Evolutionary conservation across 2,113 vertebrate species (phyloP).

Genomic region (Nannobrachium achirus): DNA sequence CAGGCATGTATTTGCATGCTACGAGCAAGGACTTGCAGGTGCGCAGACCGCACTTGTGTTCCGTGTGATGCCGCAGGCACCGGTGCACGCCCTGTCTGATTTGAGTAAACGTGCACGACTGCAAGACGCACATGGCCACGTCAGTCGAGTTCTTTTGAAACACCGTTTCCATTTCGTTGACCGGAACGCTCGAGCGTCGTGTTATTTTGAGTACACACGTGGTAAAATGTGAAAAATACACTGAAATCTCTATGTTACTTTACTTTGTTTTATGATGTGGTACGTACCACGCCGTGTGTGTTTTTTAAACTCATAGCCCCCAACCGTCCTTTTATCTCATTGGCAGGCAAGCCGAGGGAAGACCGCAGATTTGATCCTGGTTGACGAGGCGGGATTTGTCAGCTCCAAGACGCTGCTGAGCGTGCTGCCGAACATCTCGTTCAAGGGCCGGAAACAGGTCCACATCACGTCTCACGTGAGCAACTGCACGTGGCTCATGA

Average conservation of each 20-base stretch:
- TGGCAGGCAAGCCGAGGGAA: neutral
- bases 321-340: neutral
- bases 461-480: neutral
- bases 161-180: too few relatives aligned
- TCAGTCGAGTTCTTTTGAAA: too few relatives aligned
- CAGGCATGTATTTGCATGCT: conserved; percentile 1
- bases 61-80: neutral
- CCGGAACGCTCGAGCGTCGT: too few relatives aligned
- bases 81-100: too few relatives aligned
- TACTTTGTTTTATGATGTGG: too few relatives aligned
- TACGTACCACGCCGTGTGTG: too few relatives aligned
- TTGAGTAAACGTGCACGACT: too few relatives aligned
- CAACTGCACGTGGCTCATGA: neutral
- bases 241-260: too few relatives aligned
- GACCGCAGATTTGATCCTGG: neutral
- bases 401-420: neutral
- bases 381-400: neutral
- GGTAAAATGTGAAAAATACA: too few relatives aligned
- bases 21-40: neutral
- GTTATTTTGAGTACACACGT: too few relatives aligned
- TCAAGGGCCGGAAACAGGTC: neutral
- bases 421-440: neutral
- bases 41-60: neutral
- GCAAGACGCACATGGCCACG: too few relatives aligned
- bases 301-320: too few relatives aligned